Percentiles rank a stretch among this genome's conserved stretches.
Conservation (phyloP, 2,113 vertebrate species). For the Crypturellus undulatus region DNA sequence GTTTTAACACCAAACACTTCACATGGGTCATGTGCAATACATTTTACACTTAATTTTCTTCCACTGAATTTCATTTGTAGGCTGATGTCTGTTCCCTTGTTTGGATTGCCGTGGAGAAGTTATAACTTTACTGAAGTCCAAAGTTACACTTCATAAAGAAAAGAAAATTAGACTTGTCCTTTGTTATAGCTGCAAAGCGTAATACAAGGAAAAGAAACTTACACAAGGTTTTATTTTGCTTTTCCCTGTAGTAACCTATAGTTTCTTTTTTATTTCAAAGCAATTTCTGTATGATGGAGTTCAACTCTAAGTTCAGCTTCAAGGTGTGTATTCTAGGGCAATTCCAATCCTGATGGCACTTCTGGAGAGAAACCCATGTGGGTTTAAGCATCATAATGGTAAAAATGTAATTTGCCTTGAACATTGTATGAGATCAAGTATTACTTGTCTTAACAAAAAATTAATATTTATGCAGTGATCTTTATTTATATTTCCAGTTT, state of each 20-base stretch:
- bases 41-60: background rate
- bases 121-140: background rate
- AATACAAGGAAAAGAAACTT: constrained; percentile 14
- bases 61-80: background rate
- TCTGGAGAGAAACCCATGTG: constrained; percentile 12
- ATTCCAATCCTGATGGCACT: constrained; percentile 4
- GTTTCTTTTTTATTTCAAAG: constrained; percentile 28
- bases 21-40: background rate
- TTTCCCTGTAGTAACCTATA: background rate
- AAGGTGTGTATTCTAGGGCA: constrained; percentile 15
- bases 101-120: background rate
- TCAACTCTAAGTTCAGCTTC: constrained; percentile 49
- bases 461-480: background rate
- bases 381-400: background rate
- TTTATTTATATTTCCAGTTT: background rate
- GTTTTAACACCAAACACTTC: background rate
- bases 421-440: background rate
- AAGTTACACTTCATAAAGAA: constrained; percentile 5
- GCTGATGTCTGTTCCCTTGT: background rate
- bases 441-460: background rate
- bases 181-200: background rate
- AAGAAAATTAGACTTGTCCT: constrained; percentile 19
- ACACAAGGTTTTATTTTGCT: constrained; percentile 18
- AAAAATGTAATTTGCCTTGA: constrained; percentile 4
- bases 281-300: constrained; percentile 43